Conservation (phyloP, 2,797 vertebrate genomes). For the Notoglanidium macrostoma region DNA sequence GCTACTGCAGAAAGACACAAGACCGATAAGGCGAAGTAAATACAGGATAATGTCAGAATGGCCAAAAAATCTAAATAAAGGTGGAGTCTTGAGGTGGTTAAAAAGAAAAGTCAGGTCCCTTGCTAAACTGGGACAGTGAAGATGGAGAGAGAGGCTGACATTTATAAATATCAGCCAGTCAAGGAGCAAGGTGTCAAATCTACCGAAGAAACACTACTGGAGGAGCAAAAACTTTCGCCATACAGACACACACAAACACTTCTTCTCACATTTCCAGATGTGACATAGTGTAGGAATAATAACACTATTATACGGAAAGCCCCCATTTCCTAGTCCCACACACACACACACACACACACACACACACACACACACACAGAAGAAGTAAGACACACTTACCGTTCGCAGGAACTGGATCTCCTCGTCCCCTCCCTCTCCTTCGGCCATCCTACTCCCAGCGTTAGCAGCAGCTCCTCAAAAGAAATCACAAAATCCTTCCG, state of each 20-base stretch:
- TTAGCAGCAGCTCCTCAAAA: conserved; percentile 77
- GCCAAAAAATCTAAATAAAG: not conserved
- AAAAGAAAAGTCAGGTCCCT: not conserved
- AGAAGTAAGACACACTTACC: conserved; percentile 74
- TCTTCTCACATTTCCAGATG: not conserved
- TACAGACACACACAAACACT: too few species aligned
- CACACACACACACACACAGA: conserved; percentile 1
- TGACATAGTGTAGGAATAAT: not conserved
- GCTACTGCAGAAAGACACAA: not conserved
- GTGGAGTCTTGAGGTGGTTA: not conserved
- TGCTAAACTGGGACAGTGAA: conserved; percentile 24
- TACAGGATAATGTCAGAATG: not conserved
- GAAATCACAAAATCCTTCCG: conserved; percentile 72
- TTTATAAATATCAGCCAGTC: conserved; percentile 33
- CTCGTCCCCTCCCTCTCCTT: conserved; percentile 89
- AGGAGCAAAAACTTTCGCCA: not conserved
- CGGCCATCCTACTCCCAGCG: conserved; percentile 82
- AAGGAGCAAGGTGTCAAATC: not conserved
- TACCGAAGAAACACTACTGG: not conserved
- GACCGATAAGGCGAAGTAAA: not conserved
- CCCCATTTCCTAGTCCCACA: not conserved
- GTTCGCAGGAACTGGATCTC: conserved; percentile 93
- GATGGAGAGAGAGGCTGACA: conserved; percentile 28
- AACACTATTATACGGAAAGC: not conserved
- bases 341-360: not conserved